Conservation (phyloP, 1,140 invertebrate species). For the Portunus trituberculatus region DNA sequence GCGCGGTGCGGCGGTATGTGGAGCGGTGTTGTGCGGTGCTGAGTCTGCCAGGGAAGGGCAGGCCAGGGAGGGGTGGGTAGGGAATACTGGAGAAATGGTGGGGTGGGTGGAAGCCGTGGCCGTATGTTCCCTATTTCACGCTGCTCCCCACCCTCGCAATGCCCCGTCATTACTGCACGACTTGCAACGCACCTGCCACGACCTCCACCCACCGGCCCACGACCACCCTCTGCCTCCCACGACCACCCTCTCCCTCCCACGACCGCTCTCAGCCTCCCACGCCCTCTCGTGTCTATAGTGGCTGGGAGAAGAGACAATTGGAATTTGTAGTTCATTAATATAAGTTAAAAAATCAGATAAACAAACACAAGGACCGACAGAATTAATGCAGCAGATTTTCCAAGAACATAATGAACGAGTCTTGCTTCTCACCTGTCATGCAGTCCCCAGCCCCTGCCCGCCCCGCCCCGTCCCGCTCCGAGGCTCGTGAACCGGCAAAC, state of each 20-base stretch:
- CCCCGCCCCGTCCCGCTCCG: constrained; percentile 10
- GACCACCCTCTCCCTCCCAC: neutral
- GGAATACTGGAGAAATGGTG: neutral
- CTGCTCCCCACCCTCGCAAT: constrained; percentile 36
- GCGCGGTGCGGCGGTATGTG: constrained; percentile 24
- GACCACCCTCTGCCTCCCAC: neutral
- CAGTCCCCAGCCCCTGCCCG: neutral
- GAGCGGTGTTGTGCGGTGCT: neutral
- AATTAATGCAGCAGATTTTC: neutral
- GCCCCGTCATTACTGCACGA: constrained; percentile 31
- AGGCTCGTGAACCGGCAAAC: neutral
- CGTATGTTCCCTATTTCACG: constrained; percentile 45
- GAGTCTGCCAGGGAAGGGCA: neutral
- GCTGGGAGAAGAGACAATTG: neutral
- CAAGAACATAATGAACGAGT: no score
- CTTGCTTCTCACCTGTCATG: no score
- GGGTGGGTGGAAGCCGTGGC: neutral
- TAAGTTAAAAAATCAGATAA: neutral
- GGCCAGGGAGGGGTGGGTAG: neutral
- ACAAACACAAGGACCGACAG: neutral
- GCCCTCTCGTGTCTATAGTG: neutral
- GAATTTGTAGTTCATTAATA: no score
- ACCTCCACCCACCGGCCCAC: neutral
- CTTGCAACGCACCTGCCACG: neutral
- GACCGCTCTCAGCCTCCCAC: neutral